A percentile compares a stretch with the other conserved stretches of the same genome.
These are phyloP conservation scores for Meloidogyne floridensis DNA, from an alignment of 1,140 invertebrate species.

Conservation along the genomic window DNA sequence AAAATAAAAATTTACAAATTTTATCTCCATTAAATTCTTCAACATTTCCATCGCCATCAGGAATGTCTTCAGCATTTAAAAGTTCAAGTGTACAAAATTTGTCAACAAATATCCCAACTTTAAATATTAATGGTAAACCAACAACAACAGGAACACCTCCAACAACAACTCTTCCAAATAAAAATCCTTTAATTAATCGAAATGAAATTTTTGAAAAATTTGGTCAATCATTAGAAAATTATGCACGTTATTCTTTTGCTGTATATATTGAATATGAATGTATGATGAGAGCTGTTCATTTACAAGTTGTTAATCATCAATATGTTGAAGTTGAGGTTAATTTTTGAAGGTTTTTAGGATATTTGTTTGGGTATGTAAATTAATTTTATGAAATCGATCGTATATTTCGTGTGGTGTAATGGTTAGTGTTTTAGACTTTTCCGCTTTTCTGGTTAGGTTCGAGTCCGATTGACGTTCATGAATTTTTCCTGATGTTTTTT, in stretches of 20 bases:
- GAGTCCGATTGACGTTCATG: too few species aligned
- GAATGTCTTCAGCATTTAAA: conserved; percentile 21
- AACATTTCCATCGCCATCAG: not conserved
- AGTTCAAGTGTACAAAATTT: conserved; percentile 24
- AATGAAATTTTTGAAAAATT: conserved; percentile 56
- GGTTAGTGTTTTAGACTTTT: too few species aligned
- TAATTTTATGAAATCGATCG: too few species aligned
- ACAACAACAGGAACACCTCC: not conserved
- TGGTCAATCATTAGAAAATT: conserved; percentile 54
- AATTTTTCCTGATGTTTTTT: not conserved
- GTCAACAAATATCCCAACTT: not conserved
- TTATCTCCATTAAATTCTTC: too few species aligned
- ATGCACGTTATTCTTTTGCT: conserved; percentile 58
- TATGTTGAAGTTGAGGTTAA: conserved; percentile 60
- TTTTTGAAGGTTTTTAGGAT: conserved; percentile 3
- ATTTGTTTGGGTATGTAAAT: not conserved
- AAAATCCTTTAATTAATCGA: conserved; percentile 28
- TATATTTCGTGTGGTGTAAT: too few species aligned
- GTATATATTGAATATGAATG: conserved; percentile 61
- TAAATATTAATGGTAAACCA: not conserved
- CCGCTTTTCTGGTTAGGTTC: too few species aligned
- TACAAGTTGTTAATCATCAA: conserved; percentile 43
- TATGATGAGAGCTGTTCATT: conserved; percentile 51
- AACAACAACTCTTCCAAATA: not conserved
- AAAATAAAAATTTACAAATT: not conserved